Evolutionary conservation across 2,888 invertebrate species (phyloP), one percentile per base, ranked within the genome.

Genomic region (Stegana nigrithorax): DNA sequence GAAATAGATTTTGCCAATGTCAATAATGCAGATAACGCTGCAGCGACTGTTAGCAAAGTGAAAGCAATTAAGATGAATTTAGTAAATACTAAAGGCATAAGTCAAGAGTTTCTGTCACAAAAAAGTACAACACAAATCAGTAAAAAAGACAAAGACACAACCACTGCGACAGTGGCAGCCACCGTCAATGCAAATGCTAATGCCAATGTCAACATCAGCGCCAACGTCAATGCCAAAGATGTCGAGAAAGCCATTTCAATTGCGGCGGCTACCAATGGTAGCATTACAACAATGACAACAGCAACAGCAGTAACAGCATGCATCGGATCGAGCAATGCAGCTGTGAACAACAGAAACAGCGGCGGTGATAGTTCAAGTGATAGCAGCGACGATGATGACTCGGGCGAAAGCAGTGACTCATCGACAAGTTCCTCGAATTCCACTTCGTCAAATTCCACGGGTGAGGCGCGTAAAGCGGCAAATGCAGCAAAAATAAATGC

Each of bases 391-490:
- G 53, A 55, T 23, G 53, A 55, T 12, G 32, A 32, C 23, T 32
- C 32, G n/a, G 32, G 23, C 17, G 21, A n/a, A 21, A 55, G 64
- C n/a, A 67, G 66, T 23, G 69, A 64, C 45, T 56, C 72, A 44
- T 73, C 73, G 50, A 68, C 75, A 7, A 73, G 73, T 5, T 73
- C 66, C 36, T 71, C 70, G 29, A 73, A 78, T 23, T 72, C 73
- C 47, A 68, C 73, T 42, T 68, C 76, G 58, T 69, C 70, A 51
- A 67, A 63, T 55, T 73, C 73, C 71, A 73, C 71, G 67, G 77
- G 75, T 73, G 75, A 75, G 70, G 68, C 68, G 67, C 75, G 76
- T 60, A 76, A 68, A 66, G 60, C 65, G 68, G 70, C 36, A 62
- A 66, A 64, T 50, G 70, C 72, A 51, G 62, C 57, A 60, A 59